Conservation (phyloP, 2,888 invertebrate species). For the Drosophila fulvimacula region DNA sequence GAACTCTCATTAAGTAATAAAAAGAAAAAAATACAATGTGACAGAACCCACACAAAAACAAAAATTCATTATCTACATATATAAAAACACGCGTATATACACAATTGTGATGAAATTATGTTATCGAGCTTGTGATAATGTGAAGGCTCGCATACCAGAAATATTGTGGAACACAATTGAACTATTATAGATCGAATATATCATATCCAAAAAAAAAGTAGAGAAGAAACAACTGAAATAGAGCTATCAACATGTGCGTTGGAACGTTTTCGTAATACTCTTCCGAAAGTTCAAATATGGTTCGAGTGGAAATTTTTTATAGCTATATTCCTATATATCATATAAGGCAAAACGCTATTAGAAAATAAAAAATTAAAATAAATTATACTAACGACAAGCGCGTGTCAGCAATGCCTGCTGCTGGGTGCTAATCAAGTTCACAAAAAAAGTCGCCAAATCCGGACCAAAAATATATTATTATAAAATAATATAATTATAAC, state of each 20-base stretch:
- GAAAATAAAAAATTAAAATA: conserved; percentile 49
- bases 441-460: conserved; percentile 28
- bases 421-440: conserved; percentile 58
- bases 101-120: conserved; percentile 31
- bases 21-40: not conserved
- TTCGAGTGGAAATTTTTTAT: conserved; percentile 45
- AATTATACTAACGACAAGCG: conserved; percentile 71
- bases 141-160: not conserved
- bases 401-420: conserved; percentile 47
- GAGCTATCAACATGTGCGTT: conserved; percentile 26
- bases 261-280: conserved; percentile 25
- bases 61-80: conserved; percentile 22
- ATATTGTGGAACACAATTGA: not conserved
- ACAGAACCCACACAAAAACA: conserved; percentile 15
- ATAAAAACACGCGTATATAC: not conserved
- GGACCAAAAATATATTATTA: conserved; percentile 14
- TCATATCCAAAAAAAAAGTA: not conserved
- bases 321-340: conserved; percentile 21
- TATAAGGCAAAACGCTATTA: conserved; percentile 32
- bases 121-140: conserved; percentile 15
- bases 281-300: conserved; percentile 12
- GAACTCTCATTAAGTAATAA: conserved; percentile 27
- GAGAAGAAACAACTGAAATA: not conserved
- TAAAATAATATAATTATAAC: conserved; percentile 3
- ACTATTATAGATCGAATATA: not conserved